A percentile compares a stretch with the other conserved stretches of the same genome.
Evolutionary conservation across 2,113 vertebrate species (phyloP).

Genomic region (Otocyon megalotis): DNA sequence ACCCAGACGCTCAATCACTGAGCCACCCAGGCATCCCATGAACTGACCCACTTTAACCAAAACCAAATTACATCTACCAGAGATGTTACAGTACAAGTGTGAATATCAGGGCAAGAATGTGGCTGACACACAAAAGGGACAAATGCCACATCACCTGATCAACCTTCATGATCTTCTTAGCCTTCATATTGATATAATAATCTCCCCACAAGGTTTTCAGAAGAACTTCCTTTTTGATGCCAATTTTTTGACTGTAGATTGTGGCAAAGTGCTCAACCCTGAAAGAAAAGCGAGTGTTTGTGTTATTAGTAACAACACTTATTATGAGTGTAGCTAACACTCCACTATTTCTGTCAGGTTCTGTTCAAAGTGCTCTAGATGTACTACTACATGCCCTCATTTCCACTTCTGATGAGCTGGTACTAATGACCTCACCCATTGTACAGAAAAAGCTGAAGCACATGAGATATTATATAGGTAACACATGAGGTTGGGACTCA

Average conservation of each 20-base stretch:
- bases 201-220: slow-evolving; percentile 98
- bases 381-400: too few relatives aligned
- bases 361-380: not conserved
- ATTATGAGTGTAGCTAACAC: not conserved
- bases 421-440: not conserved
- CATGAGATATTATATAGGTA: not conserved
- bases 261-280: slow-evolving; percentile 95
- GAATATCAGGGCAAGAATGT: not conserved
- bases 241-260: slow-evolving; percentile 96
- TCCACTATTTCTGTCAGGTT: not conserved
- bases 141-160: slow-evolving; percentile 91
- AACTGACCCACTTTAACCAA: not conserved
- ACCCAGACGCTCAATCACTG: too few relatives aligned
- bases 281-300: slow-evolving; percentile 74
- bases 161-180: slow-evolving; percentile 97
- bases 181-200: slow-evolving; percentile 95
- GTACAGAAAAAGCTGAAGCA: not conserved
- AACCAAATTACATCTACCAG: not conserved
- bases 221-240: slow-evolving; percentile 92
- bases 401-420: not conserved
- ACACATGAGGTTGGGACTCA: not conserved
- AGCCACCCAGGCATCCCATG: too few relatives aligned
- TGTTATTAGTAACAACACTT: not conserved
- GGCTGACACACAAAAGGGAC: not conserved
- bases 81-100: not conserved